phyloP scores from a whole-genome alignment of 2,113 vertebrate genomes.

The Grammomys dolichurus region DNA sequence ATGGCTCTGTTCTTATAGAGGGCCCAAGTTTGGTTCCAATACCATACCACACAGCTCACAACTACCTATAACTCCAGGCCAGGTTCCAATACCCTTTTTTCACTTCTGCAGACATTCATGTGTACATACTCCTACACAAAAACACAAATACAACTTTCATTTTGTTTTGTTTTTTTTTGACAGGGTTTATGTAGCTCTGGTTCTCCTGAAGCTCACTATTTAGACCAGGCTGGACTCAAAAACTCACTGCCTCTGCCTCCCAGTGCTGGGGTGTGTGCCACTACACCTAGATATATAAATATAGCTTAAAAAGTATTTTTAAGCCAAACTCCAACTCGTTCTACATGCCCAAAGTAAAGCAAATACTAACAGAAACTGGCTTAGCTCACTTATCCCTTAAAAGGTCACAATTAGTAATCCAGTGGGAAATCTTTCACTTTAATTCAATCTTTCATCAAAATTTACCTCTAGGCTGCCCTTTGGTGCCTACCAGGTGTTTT shows the following conservation, averaged over 20 bases:
- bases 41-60: not conserved
- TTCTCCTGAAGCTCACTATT: not conserved
- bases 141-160: not conserved
- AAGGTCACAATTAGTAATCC: not conserved
- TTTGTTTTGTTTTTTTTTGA: not conserved
- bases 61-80: not conserved
- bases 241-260: not conserved
- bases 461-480: not conserved
- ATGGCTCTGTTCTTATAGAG: not conserved
- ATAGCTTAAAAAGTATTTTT: not conserved
- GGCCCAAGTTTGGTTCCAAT: not conserved
- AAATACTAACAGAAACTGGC: no score
- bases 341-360: not conserved
- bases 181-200: not conserved
- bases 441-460: conserved; percentile 24
- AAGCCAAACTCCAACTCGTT: not conserved
- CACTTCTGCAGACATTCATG: not conserved
- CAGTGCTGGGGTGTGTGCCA: not conserved
- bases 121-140: not conserved
- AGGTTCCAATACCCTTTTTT: not conserved
- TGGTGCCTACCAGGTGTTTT: not conserved
- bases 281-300: not conserved
- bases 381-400: not conserved
- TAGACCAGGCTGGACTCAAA: not conserved
- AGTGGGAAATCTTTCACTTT: not conserved